Base-by-base conservation (phyloP, 2,797 vertebrate genomes). In the Apogon hyalosoma region DNA sequence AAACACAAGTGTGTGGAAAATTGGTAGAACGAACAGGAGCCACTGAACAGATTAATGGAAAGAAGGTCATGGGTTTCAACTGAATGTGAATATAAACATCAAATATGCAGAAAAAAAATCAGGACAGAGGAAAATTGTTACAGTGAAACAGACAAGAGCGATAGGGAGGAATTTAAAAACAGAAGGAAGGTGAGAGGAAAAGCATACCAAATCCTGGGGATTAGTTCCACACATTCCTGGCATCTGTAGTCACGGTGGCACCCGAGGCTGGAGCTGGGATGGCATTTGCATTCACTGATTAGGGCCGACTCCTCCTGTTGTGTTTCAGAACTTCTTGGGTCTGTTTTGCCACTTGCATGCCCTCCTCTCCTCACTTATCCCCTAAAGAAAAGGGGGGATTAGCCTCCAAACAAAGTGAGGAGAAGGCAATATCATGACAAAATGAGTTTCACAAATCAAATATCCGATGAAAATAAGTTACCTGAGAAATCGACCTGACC, bases 211-310 rank as follows among this genome's bases (percentile, higher is more conserved):
- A 90, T 84, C 71, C 58, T 1, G 7, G 53, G 79, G 84, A 90
- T 91, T 88, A 91, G 80, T 80, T 87, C 42, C 83, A 81, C 83
- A 77, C 63, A 73, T 80, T 81, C 69, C 77, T 82, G 64, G 76
- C 73, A 88, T 74, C 74, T 53, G 6, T 58, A 57, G 70, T 75
- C 55, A 47, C 51, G 15, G 71, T 65, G 12, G 63, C 51, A 77
- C 77, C 71, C 50, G 28, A 71, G 75, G 77, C 76, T 77, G 51
- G 40, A 56, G 59, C 19, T 1, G 28, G 49, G 69, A 75, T 49
- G 46, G 50, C 73, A 80, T 88, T 87, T 85, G 77, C 83, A 84
- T 85, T 73, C 63, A 7, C 42, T 60, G 73, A 88, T 87, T 63
- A 80, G 53, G 65, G 70, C 63, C 48, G 65, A 83, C 63, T 76